Base-by-base conservation (phyloP, 2,797 vertebrate genomes). In the Dallia pectoralis region DNA sequence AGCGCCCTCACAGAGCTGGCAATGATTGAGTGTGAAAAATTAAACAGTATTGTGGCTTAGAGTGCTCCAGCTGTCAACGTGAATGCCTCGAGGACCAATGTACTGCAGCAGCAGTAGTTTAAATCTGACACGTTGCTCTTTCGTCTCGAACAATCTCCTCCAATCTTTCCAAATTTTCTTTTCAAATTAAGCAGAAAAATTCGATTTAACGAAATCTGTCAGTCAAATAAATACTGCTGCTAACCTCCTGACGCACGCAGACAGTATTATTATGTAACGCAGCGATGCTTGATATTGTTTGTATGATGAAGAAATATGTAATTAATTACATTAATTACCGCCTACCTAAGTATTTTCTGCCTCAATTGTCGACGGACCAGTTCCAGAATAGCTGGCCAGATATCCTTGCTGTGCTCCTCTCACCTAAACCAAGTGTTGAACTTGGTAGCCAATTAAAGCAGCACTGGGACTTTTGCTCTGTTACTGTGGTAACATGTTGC, bases 1-100 rank as follows among this genome's bases (percentile, higher is more conserved):
- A 67, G 27, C 19, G 73, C 56, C 29, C 48, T 73, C 75, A 49
- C 33, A 70, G 72, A n/a, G 49, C 32, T 74, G 53, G 16, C 66
- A 67, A 67, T 70, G 61, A 22, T 40, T 0, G 25, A 73, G 69
- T 66, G n/a, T n/a, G n/a, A 36, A 27, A 56, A 74, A 80, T 67
- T 65, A 68, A n/a, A 22, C 36, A 40, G 36, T 74, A 56, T 22
- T 7, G n/a, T 56, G 51, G n/a, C n/a, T n/a, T 22, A 56, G 36
- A 40, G 36, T 5, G 36, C 36, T 40, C 36, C n/a, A 22, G 51
- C 51, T 56, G 51, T 56, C 51, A 53, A 3, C 9, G 36, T 9
- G 6, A 9, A 5, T 40, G 36, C 36, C 36, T 40, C 36, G 6
- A 9, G 36, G 5, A 40, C 36, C 6, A 40, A 40, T 40, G 9